phyloP scores from a whole-genome alignment of 1,140 invertebrate genomes.

The Caenorhabditis brenneri region DNA sequence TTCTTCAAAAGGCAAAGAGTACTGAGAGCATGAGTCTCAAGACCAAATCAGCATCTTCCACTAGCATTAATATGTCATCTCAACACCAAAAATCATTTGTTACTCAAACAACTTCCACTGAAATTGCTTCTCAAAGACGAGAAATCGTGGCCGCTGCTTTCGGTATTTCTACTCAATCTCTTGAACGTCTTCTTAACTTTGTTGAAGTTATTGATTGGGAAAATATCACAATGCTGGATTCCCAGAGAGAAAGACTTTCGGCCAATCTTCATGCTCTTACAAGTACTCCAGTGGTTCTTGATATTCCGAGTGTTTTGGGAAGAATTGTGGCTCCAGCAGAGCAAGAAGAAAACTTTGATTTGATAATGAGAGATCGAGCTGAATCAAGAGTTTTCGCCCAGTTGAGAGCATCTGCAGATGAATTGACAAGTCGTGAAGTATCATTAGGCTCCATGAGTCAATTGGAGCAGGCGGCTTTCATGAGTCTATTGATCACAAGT shows the following conservation, averaged over 20 bases:
- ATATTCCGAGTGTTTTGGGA: conserved; percentile 24
- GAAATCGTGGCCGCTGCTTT: conserved; percentile 24
- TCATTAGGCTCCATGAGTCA: conserved; percentile 11
- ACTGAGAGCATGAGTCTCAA: conserved; percentile 4
- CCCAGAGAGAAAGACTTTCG: conserved; percentile 1
- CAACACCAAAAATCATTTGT: neutral
- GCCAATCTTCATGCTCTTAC: neutral
- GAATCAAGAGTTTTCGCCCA: conserved; percentile 12
- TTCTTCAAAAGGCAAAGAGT: conserved; percentile 2
- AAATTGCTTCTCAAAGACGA: conserved; percentile 25
- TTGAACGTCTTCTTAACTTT: conserved; percentile 19
- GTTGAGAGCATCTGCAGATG: conserved; percentile 15
- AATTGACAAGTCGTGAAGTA: conserved; percentile 13
- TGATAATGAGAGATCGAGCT: conserved; percentile 16
- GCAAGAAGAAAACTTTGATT: conserved; percentile 1
- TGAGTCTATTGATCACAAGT: conserved; percentile 17
- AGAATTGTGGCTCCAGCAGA: neutral
- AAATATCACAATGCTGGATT: neutral
- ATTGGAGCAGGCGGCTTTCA: conserved; percentile 23
- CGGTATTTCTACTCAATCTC: conserved; percentile 7
- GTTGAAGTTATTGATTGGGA: conserved; percentile 8
- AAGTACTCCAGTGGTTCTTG: neutral
- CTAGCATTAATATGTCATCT: neutral
- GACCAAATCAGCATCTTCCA: neutral
- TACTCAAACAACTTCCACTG: neutral